Percentiles rank a stretch among this genome's conserved stretches.
phyloP scores from a whole-genome alignment of 2,797 vertebrate genomes.

The Brotula barbata region DNA sequence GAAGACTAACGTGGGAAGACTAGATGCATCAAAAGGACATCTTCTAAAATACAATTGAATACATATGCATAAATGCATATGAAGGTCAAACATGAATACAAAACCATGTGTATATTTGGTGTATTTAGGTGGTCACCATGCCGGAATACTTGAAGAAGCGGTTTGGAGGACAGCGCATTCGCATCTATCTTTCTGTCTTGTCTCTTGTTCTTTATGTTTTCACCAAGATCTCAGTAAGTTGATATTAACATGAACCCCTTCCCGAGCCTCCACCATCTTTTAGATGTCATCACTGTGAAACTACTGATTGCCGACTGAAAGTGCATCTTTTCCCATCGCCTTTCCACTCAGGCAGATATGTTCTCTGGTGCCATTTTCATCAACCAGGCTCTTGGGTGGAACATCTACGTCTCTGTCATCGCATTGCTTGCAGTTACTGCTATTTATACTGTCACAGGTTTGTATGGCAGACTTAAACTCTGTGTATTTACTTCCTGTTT shows the following conservation, averaged over 20 bases:
- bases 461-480: slow-evolving; percentile 15
- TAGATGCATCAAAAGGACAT: too few relatives aligned
- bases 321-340: neutral
- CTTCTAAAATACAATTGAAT: neutral
- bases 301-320: neutral
- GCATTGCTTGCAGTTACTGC: slow-evolving; percentile 86
- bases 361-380: slow-evolving; percentile 97
- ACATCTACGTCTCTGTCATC: slow-evolving; percentile 90
- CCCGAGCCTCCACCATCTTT: neutral
- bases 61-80: neutral
- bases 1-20: too few relatives aligned
- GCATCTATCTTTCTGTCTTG: slow-evolving; percentile 89
- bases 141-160: slow-evolving; percentile 92
- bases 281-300: neutral
- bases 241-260: neutral
- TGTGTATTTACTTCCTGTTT: slow-evolving; percentile 7
- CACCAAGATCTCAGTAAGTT: slow-evolving; percentile 94
- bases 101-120: neutral
- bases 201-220: slow-evolving; percentile 87
- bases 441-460: slow-evolving; percentile 92
- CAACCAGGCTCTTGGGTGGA: slow-evolving; percentile 85
- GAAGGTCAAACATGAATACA: neutral
- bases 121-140: slow-evolving; percentile 91
- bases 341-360: slow-evolving; percentile 86
- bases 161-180: slow-evolving; percentile 91